Evolutionary conservation across 2,797 vertebrate genomes (phyloP).

Genomic region (Danio kyathit): DNA sequence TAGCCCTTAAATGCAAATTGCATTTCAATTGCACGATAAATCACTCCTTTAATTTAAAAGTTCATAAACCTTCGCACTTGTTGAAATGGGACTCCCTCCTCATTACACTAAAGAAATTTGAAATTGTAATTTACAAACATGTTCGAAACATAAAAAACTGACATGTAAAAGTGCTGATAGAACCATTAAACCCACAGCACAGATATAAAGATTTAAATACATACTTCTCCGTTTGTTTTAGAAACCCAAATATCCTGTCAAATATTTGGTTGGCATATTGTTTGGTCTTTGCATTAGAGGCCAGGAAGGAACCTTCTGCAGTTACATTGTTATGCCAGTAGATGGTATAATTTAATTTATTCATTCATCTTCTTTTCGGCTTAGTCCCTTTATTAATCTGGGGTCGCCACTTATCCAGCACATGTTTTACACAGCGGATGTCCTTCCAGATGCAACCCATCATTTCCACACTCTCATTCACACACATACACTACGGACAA

Average conservation of each 20-base stretch:
- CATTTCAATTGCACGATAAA: constrained; percentile 61
- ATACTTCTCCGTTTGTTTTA: not conserved
- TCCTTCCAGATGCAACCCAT: too few species aligned
- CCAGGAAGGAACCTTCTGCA: not conserved
- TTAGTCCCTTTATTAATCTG: too few species aligned
- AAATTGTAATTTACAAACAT: constrained; percentile 24
- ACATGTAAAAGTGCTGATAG: not conserved
- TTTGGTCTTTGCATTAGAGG: not conserved
- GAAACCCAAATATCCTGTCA: not conserved
- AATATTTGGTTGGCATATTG: not conserved
- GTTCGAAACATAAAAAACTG: constrained; percentile 3
- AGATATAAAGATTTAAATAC: not conserved
- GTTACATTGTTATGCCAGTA: not conserved
- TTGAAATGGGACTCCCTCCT: constrained; percentile 63
- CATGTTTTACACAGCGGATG: too few species aligned
- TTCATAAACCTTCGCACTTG: constrained; percentile 60
- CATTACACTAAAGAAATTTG: constrained; percentile 43
- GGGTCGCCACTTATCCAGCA: too few species aligned
- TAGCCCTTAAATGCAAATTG: constrained; percentile 61
- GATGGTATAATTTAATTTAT: too few species aligned
- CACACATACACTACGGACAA: too few species aligned
- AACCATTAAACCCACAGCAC: not conserved
- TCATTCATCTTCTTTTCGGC: too few species aligned
- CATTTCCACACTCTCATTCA: too few species aligned
- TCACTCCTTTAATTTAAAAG: constrained; percentile 61